Evolutionary conservation across 1,140 invertebrate species (phyloP).

Genomic region (Nasonia giraulti): DNA sequence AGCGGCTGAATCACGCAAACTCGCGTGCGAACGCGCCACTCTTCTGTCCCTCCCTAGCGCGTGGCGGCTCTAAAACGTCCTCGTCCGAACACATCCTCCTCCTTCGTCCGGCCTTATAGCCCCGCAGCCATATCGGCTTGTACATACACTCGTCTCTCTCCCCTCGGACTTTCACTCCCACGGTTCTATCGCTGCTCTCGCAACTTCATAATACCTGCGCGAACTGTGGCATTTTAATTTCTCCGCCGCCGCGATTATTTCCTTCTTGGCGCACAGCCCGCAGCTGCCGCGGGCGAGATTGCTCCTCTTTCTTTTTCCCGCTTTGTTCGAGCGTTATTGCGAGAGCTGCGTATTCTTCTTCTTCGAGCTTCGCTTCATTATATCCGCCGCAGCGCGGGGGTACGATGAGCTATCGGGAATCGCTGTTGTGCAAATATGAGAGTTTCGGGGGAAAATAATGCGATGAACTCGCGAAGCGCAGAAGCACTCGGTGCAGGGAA

Average conservation of each 20-base stretch:
- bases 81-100: background rate
- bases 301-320: background rate
- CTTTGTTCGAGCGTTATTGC: background rate
- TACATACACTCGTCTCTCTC: conserved; percentile 7
- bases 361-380: background rate
- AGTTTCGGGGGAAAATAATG: background rate
- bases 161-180: conserved; percentile 34
- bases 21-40: conserved; percentile 63
- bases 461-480: no score
- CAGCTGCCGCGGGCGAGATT: background rate
- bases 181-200: conserved; percentile 3
- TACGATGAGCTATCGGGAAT: background rate
- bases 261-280: conserved; percentile 18
- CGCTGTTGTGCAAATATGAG: background rate
- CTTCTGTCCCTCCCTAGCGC: conserved; percentile 28
- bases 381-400: background rate
- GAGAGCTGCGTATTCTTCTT: background rate
- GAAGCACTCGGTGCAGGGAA: background rate
- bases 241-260: conserved; percentile 19
- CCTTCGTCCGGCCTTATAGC: background rate
- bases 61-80: background rate
- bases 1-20: conserved; percentile 63
- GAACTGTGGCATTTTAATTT: conserved; percentile 40
- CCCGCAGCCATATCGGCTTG: background rate
- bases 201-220: conserved; percentile 5